A percentile compares a stretch with the other conserved stretches of the same genome.
Conservation (phyloP, 2,888 invertebrate species). For the Dasysyrphus albostriatus region DNA sequence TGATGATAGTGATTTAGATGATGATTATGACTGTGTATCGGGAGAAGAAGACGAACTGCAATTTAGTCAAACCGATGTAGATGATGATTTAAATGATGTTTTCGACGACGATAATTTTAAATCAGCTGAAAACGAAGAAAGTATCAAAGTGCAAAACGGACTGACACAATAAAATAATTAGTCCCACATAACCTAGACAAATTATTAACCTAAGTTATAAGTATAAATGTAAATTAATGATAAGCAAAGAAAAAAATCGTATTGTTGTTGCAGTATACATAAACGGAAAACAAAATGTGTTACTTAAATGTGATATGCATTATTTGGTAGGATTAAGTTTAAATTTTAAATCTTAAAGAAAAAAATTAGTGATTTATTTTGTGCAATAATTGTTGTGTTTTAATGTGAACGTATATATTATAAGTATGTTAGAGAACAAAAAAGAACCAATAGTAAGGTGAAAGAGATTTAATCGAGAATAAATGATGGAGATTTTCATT, state of each 20-base stretch:
- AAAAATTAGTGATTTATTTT: slow-evolving; percentile 38
- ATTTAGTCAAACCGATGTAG: slow-evolving; percentile 81
- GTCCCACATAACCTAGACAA: neutral
- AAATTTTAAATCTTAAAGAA: slow-evolving; percentile 23
- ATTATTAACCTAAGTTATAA: slow-evolving; percentile 6
- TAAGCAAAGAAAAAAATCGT: slow-evolving; percentile 8
- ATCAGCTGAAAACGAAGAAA: slow-evolving; percentile 46
- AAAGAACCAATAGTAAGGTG: neutral
- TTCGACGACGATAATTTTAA: slow-evolving; percentile 34
- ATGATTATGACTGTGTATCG: slow-evolving; percentile 79
- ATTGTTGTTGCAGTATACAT: slow-evolving; percentile 33
- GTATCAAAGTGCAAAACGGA: slow-evolving; percentile 56
- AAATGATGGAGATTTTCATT: slow-evolving; percentile 63
- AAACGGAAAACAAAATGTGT: slow-evolving; percentile 60
- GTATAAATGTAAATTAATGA: slow-evolving; percentile 17
- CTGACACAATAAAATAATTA: slow-evolving; percentile 13
- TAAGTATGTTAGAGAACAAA: slow-evolving; percentile 4
- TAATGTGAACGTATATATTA: slow-evolving; percentile 27
- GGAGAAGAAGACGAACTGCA: slow-evolving; percentile 81
- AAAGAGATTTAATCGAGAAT: slow-evolving; percentile 32
- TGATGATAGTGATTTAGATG: slow-evolving; percentile 81
- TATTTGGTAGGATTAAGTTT: slow-evolving; percentile 70
- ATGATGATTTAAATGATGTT: slow-evolving; percentile 70
- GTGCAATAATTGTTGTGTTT: slow-evolving; percentile 55
- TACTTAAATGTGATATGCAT: slow-evolving; percentile 77